A percentile compares a stretch with the other conserved stretches of the same genome.
These are phyloP conservation scores for Melanostoma mellinum DNA, from an alignment of 2,888 invertebrate genomes.

Conservation along the genomic window DNA sequence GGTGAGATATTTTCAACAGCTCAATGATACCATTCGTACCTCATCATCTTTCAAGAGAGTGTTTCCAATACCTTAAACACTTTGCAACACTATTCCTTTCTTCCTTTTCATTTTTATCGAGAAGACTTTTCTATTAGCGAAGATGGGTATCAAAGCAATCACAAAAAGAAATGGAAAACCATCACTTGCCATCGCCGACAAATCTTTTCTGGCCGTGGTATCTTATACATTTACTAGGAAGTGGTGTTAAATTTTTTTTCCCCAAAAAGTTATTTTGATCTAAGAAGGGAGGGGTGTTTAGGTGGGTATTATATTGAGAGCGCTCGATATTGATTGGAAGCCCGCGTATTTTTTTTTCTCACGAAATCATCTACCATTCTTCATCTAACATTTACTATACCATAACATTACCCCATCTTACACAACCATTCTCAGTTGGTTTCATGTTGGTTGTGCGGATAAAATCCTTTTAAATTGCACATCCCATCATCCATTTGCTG, in stretches of 20 bases:
- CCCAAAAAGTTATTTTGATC: constrained; percentile 23
- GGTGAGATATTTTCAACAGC: no score
- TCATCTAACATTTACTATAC: neutral
- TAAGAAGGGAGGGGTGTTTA: constrained; percentile 3
- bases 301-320: constrained; percentile 16
- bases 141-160: constrained; percentile 3
- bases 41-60: no score
- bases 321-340: constrained; percentile 46
- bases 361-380: neutral
- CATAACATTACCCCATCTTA: neutral
- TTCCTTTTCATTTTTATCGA: neutral
- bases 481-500: neutral
- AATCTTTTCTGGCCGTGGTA: constrained; percentile 3
- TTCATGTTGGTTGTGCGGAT: constrained; percentile 7
- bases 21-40: no score
- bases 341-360: constrained; percentile 28
- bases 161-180: constrained; percentile 11
- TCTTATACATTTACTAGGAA: constrained; percentile 18
- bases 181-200: constrained; percentile 34
- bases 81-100: neutral
- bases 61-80: no score
- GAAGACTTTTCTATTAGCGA: neutral
- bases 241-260: constrained; percentile 42
- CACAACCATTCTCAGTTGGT: constrained; percentile 2
- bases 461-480: constrained; percentile 30